These are phyloP conservation scores for Tholera decimalis DNA, from an alignment of 2,888 invertebrate species.

Conservation along the genomic window DNA sequence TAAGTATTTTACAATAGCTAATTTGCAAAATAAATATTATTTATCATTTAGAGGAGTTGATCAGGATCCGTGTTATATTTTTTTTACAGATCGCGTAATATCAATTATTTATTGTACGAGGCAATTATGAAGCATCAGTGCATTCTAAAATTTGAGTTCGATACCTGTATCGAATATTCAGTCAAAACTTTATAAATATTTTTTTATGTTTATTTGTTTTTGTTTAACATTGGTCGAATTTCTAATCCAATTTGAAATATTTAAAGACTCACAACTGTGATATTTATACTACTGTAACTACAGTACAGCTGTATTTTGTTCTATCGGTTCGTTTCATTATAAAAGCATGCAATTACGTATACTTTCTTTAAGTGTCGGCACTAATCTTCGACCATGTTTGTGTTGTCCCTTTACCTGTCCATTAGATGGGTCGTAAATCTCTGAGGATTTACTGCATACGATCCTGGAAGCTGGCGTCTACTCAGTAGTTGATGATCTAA, in stretches of 20 bases:
- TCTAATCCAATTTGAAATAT: neutral
- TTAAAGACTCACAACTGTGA: no score
- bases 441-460: constrained; percentile 46
- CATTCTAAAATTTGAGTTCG: no score
- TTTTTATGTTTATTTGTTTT: constrained; percentile 11
- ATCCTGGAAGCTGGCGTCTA: constrained; percentile 14
- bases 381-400: constrained; percentile 47
- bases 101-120: no score
- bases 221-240: neutral
- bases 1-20: no score
- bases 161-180: no score
- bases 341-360: constrained; percentile 14
- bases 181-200: no score
- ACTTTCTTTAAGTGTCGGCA: constrained; percentile 31
- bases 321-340: neutral
- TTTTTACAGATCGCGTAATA: no score
- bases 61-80: no score
- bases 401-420: constrained; percentile 55
- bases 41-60: no score
- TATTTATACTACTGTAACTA: neutral
- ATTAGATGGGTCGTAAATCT: constrained; percentile 54
- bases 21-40: no score
- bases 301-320: neutral
- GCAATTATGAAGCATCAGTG: no score
- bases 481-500: constrained; percentile 40